Evolutionary conservation across 2,113 vertebrate genomes (phyloP).

Genomic region (Istiophorus platypterus): DNA sequence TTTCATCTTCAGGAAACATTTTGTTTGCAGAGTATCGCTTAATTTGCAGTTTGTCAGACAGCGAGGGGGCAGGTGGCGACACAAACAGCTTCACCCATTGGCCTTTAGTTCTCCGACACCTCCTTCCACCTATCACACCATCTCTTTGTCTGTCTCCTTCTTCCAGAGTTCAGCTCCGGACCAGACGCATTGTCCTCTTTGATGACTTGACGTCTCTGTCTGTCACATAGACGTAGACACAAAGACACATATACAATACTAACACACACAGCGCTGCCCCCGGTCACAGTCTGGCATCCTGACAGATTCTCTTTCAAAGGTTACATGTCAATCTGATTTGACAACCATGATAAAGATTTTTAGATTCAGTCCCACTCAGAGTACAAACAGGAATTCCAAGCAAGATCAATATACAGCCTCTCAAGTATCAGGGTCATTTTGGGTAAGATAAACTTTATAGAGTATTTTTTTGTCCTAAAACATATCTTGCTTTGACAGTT

Average conservation of each 20-base stretch:
- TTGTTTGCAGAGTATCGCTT: background rate
- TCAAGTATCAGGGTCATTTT: background rate
- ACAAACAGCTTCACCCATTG: constrained; percentile 50
- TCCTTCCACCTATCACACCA: constrained; percentile 63
- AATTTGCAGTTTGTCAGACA: constrained; percentile 21
- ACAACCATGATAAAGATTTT: constrained; percentile 67
- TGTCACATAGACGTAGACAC: constrained; percentile 45
- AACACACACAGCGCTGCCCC: constrained; percentile 22
- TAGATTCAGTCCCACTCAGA: constrained; percentile 1
- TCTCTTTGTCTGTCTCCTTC: constrained; percentile 58
- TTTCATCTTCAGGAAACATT: constrained; percentile 6
- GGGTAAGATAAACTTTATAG: background rate
- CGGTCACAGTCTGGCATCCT: constrained; percentile 55
- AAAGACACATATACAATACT: constrained; percentile 33
- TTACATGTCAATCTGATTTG: constrained; percentile 73
- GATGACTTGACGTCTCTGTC: constrained; percentile 80
- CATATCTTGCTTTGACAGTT: no score
- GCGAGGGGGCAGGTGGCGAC: constrained; percentile 22
- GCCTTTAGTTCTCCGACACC: constrained; percentile 49
- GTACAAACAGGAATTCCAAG: background rate
- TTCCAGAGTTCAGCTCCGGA: constrained; percentile 49
- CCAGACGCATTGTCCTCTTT: constrained; percentile 63
- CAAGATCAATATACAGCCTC: background rate
- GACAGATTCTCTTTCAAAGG: constrained; percentile 58
- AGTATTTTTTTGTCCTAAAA: no score